These are phyloP conservation scores for Dendrolimus punctatus DNA, from an alignment of 1,140 invertebrate genomes.

Conservation along the genomic window DNA sequence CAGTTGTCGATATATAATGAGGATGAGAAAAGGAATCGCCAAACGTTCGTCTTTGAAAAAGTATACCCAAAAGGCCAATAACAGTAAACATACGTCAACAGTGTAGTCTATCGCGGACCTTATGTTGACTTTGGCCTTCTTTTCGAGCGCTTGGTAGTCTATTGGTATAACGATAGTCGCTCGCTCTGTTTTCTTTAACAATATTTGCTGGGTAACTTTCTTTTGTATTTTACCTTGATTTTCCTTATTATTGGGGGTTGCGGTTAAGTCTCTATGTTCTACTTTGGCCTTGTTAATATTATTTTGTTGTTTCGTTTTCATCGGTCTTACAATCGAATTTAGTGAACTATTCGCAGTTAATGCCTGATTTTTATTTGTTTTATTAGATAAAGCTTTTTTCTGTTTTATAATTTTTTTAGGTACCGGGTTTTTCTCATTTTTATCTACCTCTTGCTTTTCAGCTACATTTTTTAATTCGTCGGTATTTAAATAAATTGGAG, in stretches of 20 bases:
- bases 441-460: slow-evolving; percentile 47
- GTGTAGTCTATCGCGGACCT: slow-evolving; percentile 77
- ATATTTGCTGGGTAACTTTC: slow-evolving; percentile 34
- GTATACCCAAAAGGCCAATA: slow-evolving; percentile 84
- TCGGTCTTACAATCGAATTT: slow-evolving; percentile 14
- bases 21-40: slow-evolving; percentile 81
- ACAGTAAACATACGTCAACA: slow-evolving; percentile 79
- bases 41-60: slow-evolving; percentile 83
- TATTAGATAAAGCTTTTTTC: slow-evolving; percentile 19
- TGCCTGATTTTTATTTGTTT: slow-evolving; percentile 18
- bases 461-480: slow-evolving; percentile 77
- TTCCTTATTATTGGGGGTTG: slow-evolving; percentile 37
- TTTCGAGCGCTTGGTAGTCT: slow-evolving; percentile 67
- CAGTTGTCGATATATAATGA: slow-evolving; percentile 83
- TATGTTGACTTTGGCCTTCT: slow-evolving; percentile 77
- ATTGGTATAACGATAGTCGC: slow-evolving; percentile 65
- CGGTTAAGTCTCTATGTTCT: slow-evolving; percentile 21
- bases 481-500: slow-evolving; percentile 74
- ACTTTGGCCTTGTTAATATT: slow-evolving; percentile 11
- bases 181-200: slow-evolving; percentile 52
- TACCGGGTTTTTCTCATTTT: slow-evolving; percentile 10
- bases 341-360: slow-evolving; percentile 19
- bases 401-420: slow-evolving; percentile 6
- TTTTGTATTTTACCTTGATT: slow-evolving; percentile 39
- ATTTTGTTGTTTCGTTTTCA: slow-evolving; percentile 16